Conservation (phyloP, 2,113 vertebrate species). For the Pithys albifrons region DNA sequence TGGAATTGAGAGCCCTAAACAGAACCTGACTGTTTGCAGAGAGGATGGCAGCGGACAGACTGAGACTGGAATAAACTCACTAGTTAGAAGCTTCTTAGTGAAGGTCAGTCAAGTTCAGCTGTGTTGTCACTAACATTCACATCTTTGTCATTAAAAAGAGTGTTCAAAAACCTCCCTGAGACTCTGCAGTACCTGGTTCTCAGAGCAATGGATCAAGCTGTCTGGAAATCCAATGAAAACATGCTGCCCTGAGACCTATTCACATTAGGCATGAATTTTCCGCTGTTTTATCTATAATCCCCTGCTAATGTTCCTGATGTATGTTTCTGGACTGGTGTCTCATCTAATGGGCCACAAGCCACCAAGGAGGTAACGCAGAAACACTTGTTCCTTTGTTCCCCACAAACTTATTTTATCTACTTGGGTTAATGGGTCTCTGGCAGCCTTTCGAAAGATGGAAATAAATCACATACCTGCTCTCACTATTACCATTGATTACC, state of each 20-base stretch:
- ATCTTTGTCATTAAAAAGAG: not conserved
- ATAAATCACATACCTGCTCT: not conserved
- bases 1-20: not conserved
- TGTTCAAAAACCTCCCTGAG: not conserved
- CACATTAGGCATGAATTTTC: not conserved
- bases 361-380: not conserved
- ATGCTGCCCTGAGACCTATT: accelerated
- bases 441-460: not conserved
- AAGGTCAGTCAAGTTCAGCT: not conserved
- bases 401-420: not conserved
- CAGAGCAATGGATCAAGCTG: not conserved
- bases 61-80: not conserved
- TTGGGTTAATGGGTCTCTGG: not conserved
- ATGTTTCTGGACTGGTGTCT: not conserved
- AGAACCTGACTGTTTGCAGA: not conserved
- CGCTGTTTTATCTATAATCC: not conserved
- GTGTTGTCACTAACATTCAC: not conserved
- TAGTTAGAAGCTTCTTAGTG: not conserved
- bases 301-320: not conserved
- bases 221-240: not conserved
- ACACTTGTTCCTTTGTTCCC: not conserved
- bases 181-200: not conserved
- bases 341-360: not conserved
- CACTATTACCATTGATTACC: not conserved
- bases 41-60: not conserved